phyloP scores from a whole-genome alignment of 2,888 invertebrate species.

The Erynnis tages region DNA sequence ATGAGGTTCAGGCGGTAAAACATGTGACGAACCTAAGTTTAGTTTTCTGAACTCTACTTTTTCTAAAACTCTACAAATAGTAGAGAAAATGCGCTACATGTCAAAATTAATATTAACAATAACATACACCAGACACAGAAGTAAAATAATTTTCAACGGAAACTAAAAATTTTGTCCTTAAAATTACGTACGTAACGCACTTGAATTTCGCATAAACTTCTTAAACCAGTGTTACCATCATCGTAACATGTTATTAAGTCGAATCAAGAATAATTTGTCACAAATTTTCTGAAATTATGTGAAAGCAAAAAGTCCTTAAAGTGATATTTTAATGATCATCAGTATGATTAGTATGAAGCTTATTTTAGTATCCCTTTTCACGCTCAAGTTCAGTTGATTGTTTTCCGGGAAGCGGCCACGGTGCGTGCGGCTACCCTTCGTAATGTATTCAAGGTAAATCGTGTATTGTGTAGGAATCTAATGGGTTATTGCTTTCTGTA shows the following conservation, averaged over 20 bases:
- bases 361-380: constrained; percentile 5
- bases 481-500: constrained; percentile 14
- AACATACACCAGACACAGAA: too few species aligned
- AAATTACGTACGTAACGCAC: too few species aligned
- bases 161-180: too few species aligned
- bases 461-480: constrained; percentile 22
- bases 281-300: background rate
- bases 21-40: too few species aligned
- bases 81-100: too few species aligned
- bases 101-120: too few species aligned
- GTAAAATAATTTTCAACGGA: too few species aligned
- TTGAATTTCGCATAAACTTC: too few species aligned
- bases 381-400: constrained; percentile 16
- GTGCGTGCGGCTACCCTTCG: constrained; percentile 24
- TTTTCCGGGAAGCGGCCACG: constrained; percentile 31
- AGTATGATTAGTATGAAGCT: constrained; percentile 1
- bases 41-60: too few species aligned
- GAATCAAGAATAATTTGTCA: constrained; percentile 12
- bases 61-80: too few species aligned
- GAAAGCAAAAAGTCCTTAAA: background rate
- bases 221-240: background rate
- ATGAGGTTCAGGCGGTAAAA: too few species aligned
- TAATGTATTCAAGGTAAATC: constrained; percentile 28
- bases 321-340: background rate
- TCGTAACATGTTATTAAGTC: background rate